Evolutionary conservation across 2,113 vertebrate species (phyloP).

Genomic region (Sebastes fasciatus): DNA sequence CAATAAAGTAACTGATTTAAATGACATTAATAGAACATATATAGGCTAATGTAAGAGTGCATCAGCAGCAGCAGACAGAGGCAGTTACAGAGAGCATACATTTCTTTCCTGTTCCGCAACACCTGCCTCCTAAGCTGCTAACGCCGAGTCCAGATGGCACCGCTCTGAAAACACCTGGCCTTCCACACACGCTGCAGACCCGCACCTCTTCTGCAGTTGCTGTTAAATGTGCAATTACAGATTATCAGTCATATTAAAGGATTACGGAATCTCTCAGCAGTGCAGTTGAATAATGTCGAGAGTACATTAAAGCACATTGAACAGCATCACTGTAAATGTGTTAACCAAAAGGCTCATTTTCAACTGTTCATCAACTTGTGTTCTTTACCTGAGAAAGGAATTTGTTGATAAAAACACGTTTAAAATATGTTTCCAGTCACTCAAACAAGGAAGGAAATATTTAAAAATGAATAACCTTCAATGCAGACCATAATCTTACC

Average conservation of each 20-base stretch:
- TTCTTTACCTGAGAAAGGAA: background rate
- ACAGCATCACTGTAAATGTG: background rate
- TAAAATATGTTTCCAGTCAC: background rate
- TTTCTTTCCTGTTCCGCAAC: slow-evolving; percentile 68
- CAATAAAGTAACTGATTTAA: slow-evolving; percentile 37
- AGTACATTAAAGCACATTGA: background rate
- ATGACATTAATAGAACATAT: background rate
- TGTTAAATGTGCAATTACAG: slow-evolving; percentile 11
- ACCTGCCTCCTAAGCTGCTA: slow-evolving; percentile 79
- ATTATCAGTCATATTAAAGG: slow-evolving; percentile 14
- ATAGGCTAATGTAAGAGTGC: slow-evolving; percentile 39
- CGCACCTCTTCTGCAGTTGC: background rate
- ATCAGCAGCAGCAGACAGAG: slow-evolving; percentile 46
- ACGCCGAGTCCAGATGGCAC: slow-evolving; percentile 79
- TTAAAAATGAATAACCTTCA: background rate
- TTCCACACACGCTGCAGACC: slow-evolving; percentile 35
- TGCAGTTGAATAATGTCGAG: background rate
- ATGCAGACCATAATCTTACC: background rate
- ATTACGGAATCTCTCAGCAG: slow-evolving; percentile 6
- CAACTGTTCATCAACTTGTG: background rate
- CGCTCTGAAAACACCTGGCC: slow-evolving; percentile 80
- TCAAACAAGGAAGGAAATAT: background rate
- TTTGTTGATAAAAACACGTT: background rate
- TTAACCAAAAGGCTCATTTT: background rate
- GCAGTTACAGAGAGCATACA: slow-evolving; percentile 59